Evolutionary conservation across 1,140 invertebrate species (phyloP).

Genomic region (Mactra quadrangularis): DNA sequence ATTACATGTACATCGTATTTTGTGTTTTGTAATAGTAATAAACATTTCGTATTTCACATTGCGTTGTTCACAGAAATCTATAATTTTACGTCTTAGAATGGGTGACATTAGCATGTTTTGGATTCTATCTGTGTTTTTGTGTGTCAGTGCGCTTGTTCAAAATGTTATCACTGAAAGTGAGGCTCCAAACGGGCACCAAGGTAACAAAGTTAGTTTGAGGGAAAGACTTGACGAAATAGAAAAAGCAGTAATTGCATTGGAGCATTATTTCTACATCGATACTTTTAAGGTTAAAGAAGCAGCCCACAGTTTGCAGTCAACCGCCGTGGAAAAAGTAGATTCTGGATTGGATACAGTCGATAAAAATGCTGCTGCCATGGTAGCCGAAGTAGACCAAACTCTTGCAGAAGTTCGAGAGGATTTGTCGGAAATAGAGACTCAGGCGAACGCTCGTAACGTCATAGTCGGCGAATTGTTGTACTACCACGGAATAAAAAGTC

Average conservation of each 20-base stretch:
- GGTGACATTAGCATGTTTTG: no score
- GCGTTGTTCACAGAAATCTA: no score
- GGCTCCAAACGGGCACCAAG: no score
- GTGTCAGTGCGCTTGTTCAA: no score
- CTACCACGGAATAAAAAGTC: slow-evolving; percentile 29
- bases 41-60: no score
- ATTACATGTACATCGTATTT: no score
- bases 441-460: slow-evolving; percentile 37
- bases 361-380: background rate
- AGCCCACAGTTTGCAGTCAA: background rate
- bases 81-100: no score
- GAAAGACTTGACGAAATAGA: slow-evolving; percentile 33
- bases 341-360: background rate
- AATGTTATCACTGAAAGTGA: no score
- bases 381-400: background rate
- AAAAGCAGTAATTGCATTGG: background rate
- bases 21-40: no score
- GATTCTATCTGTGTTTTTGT: no score
- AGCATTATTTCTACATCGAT: slow-evolving; percentile 20
- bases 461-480: slow-evolving; percentile 27
- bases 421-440: background rate
- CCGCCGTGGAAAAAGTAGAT: background rate
- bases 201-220: no score
- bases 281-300: background rate
- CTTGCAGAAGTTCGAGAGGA: background rate